These are phyloP conservation scores for Drosophila quadrilineata DNA, from an alignment of 1,140 invertebrate genomes.

Conservation along the genomic window DNA sequence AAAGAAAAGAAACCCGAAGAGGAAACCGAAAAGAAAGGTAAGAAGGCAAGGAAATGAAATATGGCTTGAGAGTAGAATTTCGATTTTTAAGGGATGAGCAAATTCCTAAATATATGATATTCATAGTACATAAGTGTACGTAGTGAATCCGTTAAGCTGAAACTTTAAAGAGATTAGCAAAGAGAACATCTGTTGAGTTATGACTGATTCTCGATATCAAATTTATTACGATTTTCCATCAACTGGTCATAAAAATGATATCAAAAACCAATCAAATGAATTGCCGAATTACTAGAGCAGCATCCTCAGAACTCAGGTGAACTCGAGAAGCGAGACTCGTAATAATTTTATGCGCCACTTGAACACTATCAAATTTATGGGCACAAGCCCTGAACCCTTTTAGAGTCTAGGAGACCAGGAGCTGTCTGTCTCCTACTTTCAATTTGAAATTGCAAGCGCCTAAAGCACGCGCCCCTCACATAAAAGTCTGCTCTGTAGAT, in stretches of 20 bases:
- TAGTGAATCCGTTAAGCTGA: background rate
- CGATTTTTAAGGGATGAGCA: slow-evolving; percentile 1
- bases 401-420: slow-evolving; percentile 27
- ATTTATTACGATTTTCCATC: slow-evolving; percentile 67
- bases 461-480: slow-evolving; percentile 17
- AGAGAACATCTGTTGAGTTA: slow-evolving; percentile 8
- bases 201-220: slow-evolving; percentile 19
- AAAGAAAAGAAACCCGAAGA: background rate
- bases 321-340: background rate
- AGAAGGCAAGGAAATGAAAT: slow-evolving; percentile 17
- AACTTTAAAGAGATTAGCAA: slow-evolving; percentile 6
- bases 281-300: slow-evolving; percentile 38
- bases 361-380: slow-evolving; percentile 69
- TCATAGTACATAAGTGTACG: background rate
- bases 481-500: slow-evolving; percentile 26
- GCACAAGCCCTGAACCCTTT: slow-evolving; percentile 62
- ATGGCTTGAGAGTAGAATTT: slow-evolving; percentile 19
- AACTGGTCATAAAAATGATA: slow-evolving; percentile 64
- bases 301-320: slow-evolving; percentile 27
- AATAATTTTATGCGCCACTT: slow-evolving; percentile 51
- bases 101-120: background rate
- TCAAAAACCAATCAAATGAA: slow-evolving; percentile 64
- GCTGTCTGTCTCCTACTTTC: background rate
- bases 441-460: slow-evolving; percentile 47
- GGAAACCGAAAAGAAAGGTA: background rate